Conservation (phyloP, 2,113 vertebrate genomes). For the human region DNA sequence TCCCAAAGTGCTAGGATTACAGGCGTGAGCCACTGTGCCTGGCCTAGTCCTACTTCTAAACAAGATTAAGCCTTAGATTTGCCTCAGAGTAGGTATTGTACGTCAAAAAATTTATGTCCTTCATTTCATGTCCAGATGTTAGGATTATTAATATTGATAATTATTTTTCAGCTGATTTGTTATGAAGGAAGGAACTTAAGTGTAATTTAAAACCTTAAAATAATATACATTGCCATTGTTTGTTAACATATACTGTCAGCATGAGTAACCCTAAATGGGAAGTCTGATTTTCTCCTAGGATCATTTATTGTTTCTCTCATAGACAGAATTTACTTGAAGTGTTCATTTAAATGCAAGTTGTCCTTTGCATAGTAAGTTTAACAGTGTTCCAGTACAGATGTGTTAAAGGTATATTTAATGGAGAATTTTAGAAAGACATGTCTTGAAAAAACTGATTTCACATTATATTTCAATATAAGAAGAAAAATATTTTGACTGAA, state of each 20-base stretch:
- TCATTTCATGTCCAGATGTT: neutral
- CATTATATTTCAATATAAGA: conserved; percentile 50
- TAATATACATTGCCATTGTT: conserved; percentile 29
- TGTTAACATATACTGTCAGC: neutral
- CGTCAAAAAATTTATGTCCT: conserved; percentile 2
- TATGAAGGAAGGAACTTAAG: neutral
- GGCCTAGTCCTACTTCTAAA: conserved; percentile 15
- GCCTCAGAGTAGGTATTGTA: neutral
- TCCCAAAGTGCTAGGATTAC: too few species aligned
- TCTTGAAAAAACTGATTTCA: conserved; percentile 49
- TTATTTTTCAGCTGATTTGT: conserved; percentile 45
- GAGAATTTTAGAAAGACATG: conserved; percentile 35
- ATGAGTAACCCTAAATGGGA: conserved; percentile 12
- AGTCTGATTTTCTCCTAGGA: conserved; percentile 43
- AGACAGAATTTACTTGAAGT: conserved; percentile 8
- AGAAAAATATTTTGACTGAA: conserved; percentile 43
- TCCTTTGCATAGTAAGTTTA: conserved; percentile 46
- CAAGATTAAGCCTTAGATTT: conserved; percentile 40
- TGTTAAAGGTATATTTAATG: conserved; percentile 15
- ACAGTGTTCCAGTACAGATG: conserved; percentile 19
- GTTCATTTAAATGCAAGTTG: conserved; percentile 53
- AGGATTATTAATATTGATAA: conserved; percentile 25
- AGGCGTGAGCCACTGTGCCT: too few species aligned
- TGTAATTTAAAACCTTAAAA: conserved; percentile 26
- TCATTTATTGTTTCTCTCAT: conserved; percentile 34